phyloP scores from a whole-genome alignment of 2,888 invertebrate genomes.

The Xylophagus ater region DNA sequence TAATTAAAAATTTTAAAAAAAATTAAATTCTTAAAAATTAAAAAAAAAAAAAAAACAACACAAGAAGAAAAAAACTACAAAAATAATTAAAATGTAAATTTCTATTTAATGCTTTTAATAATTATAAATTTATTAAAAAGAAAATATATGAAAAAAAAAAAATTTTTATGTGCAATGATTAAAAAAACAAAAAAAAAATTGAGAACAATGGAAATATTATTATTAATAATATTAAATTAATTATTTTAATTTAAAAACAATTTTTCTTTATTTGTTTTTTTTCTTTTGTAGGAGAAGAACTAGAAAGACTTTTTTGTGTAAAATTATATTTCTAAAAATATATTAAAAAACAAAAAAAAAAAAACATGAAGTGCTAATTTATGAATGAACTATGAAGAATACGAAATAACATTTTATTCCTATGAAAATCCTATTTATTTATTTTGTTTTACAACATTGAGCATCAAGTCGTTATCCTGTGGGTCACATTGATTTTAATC shows the following conservation, averaged over 20 bases:
- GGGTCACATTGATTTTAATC: too few relatives aligned
- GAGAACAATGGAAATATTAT: conserved; percentile 3
- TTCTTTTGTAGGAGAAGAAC: conserved; percentile 12
- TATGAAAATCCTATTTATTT: too few relatives aligned
- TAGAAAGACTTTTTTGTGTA: conserved; percentile 13
- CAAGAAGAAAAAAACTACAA: too few relatives aligned
- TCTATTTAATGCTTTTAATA: too few relatives aligned
- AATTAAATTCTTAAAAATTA: conserved; percentile 2
- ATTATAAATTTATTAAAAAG: background rate
- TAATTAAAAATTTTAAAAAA: conserved; percentile 1
- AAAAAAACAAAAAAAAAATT: too few relatives aligned
- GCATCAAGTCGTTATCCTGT: too few relatives aligned
- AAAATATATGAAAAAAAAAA: background rate
- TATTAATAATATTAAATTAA: conserved; percentile 1
- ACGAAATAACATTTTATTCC: too few relatives aligned
- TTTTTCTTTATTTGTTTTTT: conserved; percentile 4
- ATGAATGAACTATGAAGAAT: too few relatives aligned
- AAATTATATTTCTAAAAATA: conserved; percentile 12
- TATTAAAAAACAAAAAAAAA: conserved; percentile 10
- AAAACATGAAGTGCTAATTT: too few relatives aligned
- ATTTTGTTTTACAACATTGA: too few relatives aligned
- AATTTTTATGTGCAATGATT: conserved; percentile 11
- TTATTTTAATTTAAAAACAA: too few relatives aligned
- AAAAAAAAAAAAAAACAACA: background rate
- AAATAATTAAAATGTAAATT: too few relatives aligned